Conservation (phyloP, 2,888 invertebrate genomes). For the Pristionchus fissidentatus region DNA sequence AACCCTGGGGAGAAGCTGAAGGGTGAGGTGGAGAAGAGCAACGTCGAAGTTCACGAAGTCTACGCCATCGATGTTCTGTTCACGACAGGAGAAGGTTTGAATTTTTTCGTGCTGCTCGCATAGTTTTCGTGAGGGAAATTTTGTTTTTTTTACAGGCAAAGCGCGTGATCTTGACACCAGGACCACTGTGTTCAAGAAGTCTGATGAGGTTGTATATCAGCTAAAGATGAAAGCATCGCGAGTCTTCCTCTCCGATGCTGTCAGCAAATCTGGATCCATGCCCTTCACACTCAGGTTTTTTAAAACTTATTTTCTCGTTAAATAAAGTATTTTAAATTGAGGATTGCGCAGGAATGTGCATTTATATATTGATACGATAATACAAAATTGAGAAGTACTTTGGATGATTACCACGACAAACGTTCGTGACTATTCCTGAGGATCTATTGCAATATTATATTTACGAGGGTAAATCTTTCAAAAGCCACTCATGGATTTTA, state of each 20-base stretch:
- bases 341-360: no score
- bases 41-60: constrained; percentile 93
- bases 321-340: no score
- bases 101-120: neutral
- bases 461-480: no score
- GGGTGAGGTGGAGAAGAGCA: constrained; percentile 94
- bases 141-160: constrained; percentile 77
- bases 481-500: no score
- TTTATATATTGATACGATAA: no score
- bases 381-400: no score
- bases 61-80: constrained; percentile 98
- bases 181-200: constrained; percentile 98
- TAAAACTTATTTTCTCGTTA: no score
- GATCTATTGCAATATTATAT: no score
- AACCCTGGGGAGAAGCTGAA: constrained; percentile 89
- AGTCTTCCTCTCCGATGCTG: constrained; percentile 79
- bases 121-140: constrained; percentile 20
- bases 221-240: constrained; percentile 96
- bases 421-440: no score
- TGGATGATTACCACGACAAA: no score
- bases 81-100: constrained; percentile 89
- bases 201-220: constrained; percentile 91
- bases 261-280: constrained; percentile 84
- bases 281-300: constrained; percentile 89
- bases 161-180: constrained; percentile 93